Evolutionary conservation across 2,888 invertebrate genomes (phyloP), one percentile per base, ranked within the genome.

Genomic region (Diaprepes abbreviatus): DNA sequence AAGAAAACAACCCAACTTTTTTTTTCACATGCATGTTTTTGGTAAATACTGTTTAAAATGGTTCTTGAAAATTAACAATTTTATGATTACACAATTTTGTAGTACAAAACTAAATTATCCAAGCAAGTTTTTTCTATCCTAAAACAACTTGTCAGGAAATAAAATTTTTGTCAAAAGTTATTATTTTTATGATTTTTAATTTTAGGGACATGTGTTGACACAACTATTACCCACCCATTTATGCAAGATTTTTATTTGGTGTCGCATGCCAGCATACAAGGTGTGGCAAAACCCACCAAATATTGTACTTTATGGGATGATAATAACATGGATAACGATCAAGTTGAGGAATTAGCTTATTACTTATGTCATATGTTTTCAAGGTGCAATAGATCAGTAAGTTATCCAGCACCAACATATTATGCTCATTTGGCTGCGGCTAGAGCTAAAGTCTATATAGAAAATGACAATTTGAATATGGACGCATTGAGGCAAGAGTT

Each of bases 271-370:
- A 90, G 89, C 12, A 91, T 91, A 55, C 89, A 94, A 85, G 95
- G 95, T 59, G 94, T 94, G 0, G 92, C 94, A 0, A 90, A 92
- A 5, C 95, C 95, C 0, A 94, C 95, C 0, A 94, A 95, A 75
- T 96, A 96, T 83, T 92, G 92, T 81, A 90, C 93, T 0, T 85
- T 97, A 14, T 92, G 91, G 85, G 95, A 97, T 82, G 94, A 95
- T 76, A 89, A 88, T 57, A 79, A 88, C 1, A 87, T 94, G 74
- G 84, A 87, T 0, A 89, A 92, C 73, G 91, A 95, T 80, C 89
- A 92, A 65, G 87, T 96, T 54, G 93, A 96, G 79, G 87, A 89
- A 74, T 81, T 96, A 70, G 91, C 95, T 0, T 95, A 91, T 83
- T 92, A 92, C 80, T 84, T 97, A 52, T 96, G 96, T 79, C 94